Conservation (phyloP, 2,113 vertebrate species). For the Crotalus tigris region DNA sequence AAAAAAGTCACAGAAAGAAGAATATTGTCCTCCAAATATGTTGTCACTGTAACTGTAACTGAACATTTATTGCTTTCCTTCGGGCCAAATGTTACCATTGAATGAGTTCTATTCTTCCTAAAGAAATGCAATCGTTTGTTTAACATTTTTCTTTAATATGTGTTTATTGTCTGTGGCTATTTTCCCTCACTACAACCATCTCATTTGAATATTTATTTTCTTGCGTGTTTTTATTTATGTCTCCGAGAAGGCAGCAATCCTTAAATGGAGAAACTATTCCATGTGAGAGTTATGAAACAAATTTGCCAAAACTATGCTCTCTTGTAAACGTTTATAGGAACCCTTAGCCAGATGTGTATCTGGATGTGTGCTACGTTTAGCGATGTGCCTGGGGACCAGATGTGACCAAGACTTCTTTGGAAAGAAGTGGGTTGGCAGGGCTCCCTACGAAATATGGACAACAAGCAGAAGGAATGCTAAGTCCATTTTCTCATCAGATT, state of each 20-base stretch:
- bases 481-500: neutral
- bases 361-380: neutral
- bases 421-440: neutral
- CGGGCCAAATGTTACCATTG: neutral
- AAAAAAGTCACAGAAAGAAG: neutral
- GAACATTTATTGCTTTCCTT: neutral
- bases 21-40: neutral
- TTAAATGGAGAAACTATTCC: neutral
- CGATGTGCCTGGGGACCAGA: neutral
- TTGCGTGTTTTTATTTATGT: neutral
- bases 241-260: neutral
- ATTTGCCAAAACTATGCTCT: neutral
- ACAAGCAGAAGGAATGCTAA: neutral
- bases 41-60: neutral
- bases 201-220: neutral
- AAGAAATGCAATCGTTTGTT: neutral
- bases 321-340: neutral
- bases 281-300: neutral
- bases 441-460: neutral
- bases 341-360: neutral
- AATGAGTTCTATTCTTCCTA: neutral
- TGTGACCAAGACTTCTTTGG: neutral
- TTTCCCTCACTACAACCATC: neutral
- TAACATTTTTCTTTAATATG: neutral
- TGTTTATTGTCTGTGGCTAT: neutral